Base-by-base conservation (phyloP, 2,888 invertebrate genomes). In the Lasius platythorax region DNA sequence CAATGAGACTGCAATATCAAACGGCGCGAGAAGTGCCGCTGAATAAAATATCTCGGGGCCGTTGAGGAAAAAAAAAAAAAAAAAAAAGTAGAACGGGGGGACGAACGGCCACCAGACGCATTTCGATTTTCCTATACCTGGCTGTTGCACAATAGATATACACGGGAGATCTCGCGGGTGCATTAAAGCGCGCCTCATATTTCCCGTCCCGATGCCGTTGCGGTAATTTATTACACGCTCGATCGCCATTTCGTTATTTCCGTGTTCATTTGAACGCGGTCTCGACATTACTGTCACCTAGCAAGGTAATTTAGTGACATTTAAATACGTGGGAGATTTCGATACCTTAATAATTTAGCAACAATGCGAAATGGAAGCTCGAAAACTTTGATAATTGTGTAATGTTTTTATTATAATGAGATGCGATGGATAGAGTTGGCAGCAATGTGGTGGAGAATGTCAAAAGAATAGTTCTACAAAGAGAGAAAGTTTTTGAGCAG, bases 1-100 rank as follows among this genome's bases (percentile, higher is more conserved):
- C 90, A 91, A 90, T 87, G 89, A 91, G 91, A 91, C 88, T 90
- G 90, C 90, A 87, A 90, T 90, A 91, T 91, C 90, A 90, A 90
- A 90, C 91, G 88, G 85, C 86, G 85, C 87, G 87, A 84, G 84
- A 85, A 89, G 88, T 87, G 87, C 87, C 87, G 88, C 76, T 89
- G 89, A 91, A 89, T 90, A 88, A 90, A 89, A 91, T 91, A 90
- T 90, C 82, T 82, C 43, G 73, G 30, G 64, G 72, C 76, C 64
- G 83, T 87, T 86, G 83, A 85, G 83, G 37, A 23, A 23, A 23
- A 23, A 23, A 23, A 23, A 23, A 33, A 33, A 33, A 33, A 33
- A 86, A 87, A 73, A 84, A 76, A 74, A 84, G 66, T 64, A 40
- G 63, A 28, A 43, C 33, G 72, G 72, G 61, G 30, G 43, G 70